These are phyloP conservation scores for Ceyx margarethae DNA, from an alignment of 2,113 vertebrate species.

Conservation along the genomic window DNA sequence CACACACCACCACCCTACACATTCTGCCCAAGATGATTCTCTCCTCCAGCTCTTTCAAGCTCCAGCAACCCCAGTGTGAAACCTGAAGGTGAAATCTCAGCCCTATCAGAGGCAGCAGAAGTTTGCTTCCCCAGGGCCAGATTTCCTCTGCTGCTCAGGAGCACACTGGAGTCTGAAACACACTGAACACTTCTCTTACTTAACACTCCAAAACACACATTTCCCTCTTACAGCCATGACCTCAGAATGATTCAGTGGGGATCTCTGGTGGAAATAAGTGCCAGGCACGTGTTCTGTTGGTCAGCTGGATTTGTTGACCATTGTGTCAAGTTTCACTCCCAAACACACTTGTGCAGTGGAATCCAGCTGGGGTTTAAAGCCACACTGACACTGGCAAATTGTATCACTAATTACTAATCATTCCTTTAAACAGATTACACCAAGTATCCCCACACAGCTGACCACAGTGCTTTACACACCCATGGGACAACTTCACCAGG, in stretches of 20 bases:
- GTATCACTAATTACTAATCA: not conserved
- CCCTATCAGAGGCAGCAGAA: not conserved
- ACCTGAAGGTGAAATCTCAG: not conserved
- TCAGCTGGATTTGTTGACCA: conserved; percentile 24
- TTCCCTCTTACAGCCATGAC: conserved; percentile 25
- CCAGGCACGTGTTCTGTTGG: not conserved
- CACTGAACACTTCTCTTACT: not conserved
- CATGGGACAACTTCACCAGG: not conserved
- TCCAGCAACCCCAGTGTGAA: not conserved
- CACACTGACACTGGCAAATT: not conserved
- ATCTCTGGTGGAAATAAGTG: conserved; percentile 13
- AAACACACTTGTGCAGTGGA: not conserved
- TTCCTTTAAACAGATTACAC: not conserved
- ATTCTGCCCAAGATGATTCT: not conserved
- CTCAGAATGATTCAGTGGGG: conserved; percentile 22
- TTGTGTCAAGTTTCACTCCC: not conserved
- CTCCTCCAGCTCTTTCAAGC: not conserved
- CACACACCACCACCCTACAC: not conserved
- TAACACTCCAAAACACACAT: conserved; percentile 24
- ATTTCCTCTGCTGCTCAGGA: not conserved
- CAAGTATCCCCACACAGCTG: not conserved
- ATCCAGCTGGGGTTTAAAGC: conserved; percentile 13
- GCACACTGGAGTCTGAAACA: not conserved
- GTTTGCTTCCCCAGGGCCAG: not conserved
- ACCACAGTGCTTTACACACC: not conserved